Percentiles rank a stretch among this genome's conserved stretches.
Evolutionary conservation across 2,113 vertebrate species (phyloP).

Genomic region (Thunnus thynnus): DNA sequence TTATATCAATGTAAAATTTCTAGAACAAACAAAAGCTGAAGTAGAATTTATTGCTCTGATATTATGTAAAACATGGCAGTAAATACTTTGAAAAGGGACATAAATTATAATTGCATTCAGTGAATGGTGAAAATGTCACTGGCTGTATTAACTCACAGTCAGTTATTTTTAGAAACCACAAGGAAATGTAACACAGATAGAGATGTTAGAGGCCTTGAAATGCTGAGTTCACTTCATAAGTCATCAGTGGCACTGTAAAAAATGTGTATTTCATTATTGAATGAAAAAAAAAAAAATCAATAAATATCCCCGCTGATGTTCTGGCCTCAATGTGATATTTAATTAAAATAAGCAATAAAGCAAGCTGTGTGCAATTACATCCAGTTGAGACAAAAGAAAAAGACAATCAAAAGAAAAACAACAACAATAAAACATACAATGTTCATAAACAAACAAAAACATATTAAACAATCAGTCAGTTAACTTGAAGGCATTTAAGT

Average conservation of each 20-base stretch:
- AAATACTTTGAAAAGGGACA: slow-evolving; percentile 42
- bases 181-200: slow-evolving; percentile 52
- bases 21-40: slow-evolving; percentile 5
- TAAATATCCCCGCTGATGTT: background rate
- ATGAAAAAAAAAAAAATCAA: background rate
- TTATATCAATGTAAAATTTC: background rate
- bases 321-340: background rate
- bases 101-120: slow-evolving; percentile 65
- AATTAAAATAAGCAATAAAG: background rate
- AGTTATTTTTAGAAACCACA: slow-evolving; percentile 60
- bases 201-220: slow-evolving; percentile 59
- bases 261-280: slow-evolving; percentile 23
- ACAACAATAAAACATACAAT: too few relatives aligned
- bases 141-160: slow-evolving; percentile 63
- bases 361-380: too few relatives aligned
- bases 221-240: slow-evolving; percentile 29
- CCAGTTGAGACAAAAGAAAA: too few relatives aligned
- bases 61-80: slow-evolving; percentile 37
- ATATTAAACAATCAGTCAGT: too few relatives aligned
- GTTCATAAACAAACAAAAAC: too few relatives aligned
- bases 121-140: slow-evolving; percentile 82
- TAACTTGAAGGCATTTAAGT: too few relatives aligned
- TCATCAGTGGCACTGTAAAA: slow-evolving; percentile 14
- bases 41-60: background rate
- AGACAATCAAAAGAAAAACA: too few relatives aligned